These are phyloP conservation scores for Nasua narica DNA, from an alignment of 2,797 vertebrate genomes.

Conservation along the genomic window DNA sequence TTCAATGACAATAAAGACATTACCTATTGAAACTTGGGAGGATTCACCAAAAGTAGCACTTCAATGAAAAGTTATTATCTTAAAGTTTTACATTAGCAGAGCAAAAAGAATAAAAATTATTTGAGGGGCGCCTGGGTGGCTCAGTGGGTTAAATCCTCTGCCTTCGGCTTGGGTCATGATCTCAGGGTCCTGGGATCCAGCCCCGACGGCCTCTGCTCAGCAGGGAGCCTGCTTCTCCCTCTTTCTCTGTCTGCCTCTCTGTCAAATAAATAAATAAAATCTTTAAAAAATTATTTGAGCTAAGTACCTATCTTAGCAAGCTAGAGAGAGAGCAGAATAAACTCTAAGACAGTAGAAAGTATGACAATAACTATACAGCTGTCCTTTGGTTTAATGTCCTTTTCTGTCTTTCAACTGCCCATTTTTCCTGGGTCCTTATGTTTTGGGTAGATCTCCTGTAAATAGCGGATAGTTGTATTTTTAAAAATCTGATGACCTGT, in stretches of 20 bases:
- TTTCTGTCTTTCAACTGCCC: neutral
- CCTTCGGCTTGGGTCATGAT: no score
- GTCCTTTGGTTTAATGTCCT: neutral
- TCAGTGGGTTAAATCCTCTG: no score
- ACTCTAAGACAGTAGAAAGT: neutral
- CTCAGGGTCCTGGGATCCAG: no score
- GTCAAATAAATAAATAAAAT: no score
- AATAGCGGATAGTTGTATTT: neutral
- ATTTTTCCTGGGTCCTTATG: neutral
- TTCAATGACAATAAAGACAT: neutral
- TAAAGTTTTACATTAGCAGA: neutral
- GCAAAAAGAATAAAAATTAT: neutral
- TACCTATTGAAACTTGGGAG: neutral
- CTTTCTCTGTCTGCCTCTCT: no score
- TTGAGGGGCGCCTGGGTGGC: no score
- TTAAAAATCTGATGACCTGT: constrained; percentile 12
- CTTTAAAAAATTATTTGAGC: neutral
- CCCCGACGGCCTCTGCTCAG: no score
- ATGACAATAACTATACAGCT: neutral
- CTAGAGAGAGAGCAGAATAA: neutral
- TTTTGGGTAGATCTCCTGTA: neutral
- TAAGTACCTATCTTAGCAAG: neutral
- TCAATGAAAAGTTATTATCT: neutral
- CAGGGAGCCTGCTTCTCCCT: no score
- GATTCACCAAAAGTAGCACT: neutral